Conservation (phyloP, 2,113 vertebrate genomes). For the Gambusia holbrooki region DNA sequence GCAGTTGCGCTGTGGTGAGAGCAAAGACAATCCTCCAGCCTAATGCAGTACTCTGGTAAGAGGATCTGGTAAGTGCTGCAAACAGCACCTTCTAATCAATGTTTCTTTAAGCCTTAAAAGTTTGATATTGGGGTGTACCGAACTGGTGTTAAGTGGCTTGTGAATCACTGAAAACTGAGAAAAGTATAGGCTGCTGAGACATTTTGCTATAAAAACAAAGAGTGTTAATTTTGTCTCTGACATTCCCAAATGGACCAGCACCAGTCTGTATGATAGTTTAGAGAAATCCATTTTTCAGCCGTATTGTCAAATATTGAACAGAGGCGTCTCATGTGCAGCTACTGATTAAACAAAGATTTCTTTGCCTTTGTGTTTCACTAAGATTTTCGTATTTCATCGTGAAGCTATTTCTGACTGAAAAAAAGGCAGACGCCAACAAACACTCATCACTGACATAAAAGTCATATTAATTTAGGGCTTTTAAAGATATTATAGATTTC, state of each 20-base stretch:
- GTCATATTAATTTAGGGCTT: neutral
- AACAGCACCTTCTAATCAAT: conserved; percentile 13
- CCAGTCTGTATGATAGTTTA: neutral
- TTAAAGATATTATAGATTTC: too few species aligned
- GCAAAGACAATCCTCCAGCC: conserved; percentile 15
- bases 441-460: neutral
- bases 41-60: conserved; percentile 40
- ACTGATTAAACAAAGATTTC: neutral
- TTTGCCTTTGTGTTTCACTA: neutral
- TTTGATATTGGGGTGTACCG: neutral
- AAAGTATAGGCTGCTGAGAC: too few species aligned
- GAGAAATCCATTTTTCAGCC: neutral
- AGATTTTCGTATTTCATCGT: neutral
- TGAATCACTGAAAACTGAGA: too few species aligned
- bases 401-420: neutral
- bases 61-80: conserved; percentile 55
- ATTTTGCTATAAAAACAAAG: too few species aligned
- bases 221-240: neutral
- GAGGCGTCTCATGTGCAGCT: neutral
- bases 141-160: neutral
- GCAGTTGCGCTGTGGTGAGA: conserved; percentile 43
- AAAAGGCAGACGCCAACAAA: neutral
- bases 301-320: neutral
- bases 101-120: too few species aligned
- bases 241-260: neutral